phyloP scores from a whole-genome alignment of 35 echinoderm and acorn worm species.

The Eucidaris tribuloides region DNA sequence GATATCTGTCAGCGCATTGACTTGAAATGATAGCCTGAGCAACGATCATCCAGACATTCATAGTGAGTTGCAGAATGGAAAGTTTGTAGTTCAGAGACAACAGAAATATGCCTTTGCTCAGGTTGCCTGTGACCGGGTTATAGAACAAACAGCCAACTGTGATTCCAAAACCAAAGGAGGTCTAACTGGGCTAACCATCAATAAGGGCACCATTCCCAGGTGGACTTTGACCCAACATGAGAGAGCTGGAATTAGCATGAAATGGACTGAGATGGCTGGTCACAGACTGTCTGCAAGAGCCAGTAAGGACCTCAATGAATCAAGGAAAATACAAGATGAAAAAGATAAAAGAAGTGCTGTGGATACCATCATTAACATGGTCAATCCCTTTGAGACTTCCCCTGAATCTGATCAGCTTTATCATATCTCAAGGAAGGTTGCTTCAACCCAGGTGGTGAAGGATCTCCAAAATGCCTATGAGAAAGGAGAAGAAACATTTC shows the following conservation, averaged over 20 bases:
- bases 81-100: constrained; percentile 29
- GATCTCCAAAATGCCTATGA: no score
- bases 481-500: no score
- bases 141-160: constrained; percentile 37
- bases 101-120: not conserved
- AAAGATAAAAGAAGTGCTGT: not conserved
- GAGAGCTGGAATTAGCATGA: not conserved
- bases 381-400: constrained; percentile 28
- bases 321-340: constrained; percentile 4
- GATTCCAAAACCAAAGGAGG: constrained; percentile 40
- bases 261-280: not conserved
- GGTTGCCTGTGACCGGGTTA: not conserved
- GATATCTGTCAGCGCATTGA: constrained; percentile 1
- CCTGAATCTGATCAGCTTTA: no score
- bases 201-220: constrained; percentile 11
- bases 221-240: constrained; percentile 13
- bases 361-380: not conserved
- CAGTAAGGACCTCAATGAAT: not conserved
- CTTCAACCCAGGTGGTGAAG: no score
- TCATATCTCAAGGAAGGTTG: no score
- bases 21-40: constrained; percentile 1
- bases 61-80: not conserved
- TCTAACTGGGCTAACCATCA: constrained; percentile 4
- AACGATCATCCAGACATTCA: not conserved
- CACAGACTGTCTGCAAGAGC: not conserved